Percentiles rank a stretch among this genome's conserved stretches.
These are phyloP conservation scores for Crocuta crocuta DNA, from an alignment of 2,113 vertebrate genomes.

Conservation along the genomic window DNA sequence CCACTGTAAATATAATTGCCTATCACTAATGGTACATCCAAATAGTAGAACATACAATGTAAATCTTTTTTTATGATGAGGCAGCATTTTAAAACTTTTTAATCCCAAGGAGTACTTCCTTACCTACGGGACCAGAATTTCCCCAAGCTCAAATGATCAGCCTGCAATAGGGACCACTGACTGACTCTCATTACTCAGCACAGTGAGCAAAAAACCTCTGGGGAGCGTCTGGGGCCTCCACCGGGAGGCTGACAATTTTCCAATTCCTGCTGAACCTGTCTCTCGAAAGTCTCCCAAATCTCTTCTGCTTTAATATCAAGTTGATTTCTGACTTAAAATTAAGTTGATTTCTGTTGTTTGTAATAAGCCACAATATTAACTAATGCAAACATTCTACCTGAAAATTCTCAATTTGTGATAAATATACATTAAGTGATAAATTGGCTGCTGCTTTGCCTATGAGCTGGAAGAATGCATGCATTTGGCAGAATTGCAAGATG, in stretches of 20 bases:
- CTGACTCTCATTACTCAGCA: neutral
- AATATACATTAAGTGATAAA: neutral
- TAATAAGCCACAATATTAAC: neutral
- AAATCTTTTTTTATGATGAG: neutral
- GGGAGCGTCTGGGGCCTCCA: fast-evolving
- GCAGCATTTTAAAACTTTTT: neutral
- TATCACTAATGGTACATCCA: neutral
- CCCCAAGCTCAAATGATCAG: neutral
- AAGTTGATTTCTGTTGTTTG: neutral
- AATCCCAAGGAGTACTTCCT: neutral
- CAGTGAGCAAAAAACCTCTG: neutral
- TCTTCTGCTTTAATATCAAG: neutral
- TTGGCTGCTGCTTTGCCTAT: neutral
- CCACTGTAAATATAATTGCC: neutral
- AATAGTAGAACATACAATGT: neutral
- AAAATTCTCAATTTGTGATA: neutral
- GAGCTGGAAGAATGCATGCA: neutral
- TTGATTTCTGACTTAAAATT: conserved; percentile 3
- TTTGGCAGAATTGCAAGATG: neutral
- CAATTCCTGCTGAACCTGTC: neutral
- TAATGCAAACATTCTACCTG: neutral
- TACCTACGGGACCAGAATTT: neutral
- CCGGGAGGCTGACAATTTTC: neutral
- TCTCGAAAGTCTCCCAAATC: neutral
- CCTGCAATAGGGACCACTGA: neutral